phyloP scores from a whole-genome alignment of 2,888 invertebrate species.

The Lepidocyrtoides sp. region DNA sequence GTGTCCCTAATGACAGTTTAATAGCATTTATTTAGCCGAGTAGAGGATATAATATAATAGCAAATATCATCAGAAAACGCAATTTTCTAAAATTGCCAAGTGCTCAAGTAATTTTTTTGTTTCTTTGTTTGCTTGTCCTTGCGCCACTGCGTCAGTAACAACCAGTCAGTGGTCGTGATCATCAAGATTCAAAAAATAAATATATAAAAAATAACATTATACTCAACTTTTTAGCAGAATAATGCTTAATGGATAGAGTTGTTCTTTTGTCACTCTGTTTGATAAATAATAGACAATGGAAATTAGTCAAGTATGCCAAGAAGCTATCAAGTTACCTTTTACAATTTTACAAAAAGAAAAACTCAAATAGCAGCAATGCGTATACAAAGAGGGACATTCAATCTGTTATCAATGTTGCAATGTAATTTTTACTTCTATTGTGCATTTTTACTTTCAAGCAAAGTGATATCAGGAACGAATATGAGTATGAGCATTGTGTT shows the following conservation, averaged over 20 bases:
- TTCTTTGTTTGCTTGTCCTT: neutral
- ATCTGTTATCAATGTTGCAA: neutral
- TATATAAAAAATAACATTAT: too few species aligned
- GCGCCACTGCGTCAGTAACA: neutral
- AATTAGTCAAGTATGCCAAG: constrained; percentile 50
- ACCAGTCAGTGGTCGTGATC: neutral
- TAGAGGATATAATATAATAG: too few species aligned
- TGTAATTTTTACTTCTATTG: constrained; percentile 18
- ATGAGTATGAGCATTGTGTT: neutral
- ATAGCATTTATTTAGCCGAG: too few species aligned
- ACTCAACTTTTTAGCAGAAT: neutral
- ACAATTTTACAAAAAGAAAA: too few species aligned
- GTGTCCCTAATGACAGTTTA: constrained; percentile 81
- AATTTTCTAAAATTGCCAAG: too few species aligned
- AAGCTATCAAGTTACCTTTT: constrained; percentile 48
- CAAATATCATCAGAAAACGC: too few species aligned
- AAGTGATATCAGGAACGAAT: neutral
- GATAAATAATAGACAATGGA: constrained; percentile 49
- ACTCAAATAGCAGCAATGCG: too few species aligned
- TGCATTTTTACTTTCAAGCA: neutral
- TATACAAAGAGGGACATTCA: neutral
- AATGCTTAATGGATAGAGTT: constrained; percentile 53
- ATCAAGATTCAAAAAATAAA: neutral
- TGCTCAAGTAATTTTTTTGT: neutral
- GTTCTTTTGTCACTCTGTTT: constrained; percentile 39